phyloP scores from a whole-genome alignment of 2,888 invertebrate species.

The Synergus umbraculus region DNA sequence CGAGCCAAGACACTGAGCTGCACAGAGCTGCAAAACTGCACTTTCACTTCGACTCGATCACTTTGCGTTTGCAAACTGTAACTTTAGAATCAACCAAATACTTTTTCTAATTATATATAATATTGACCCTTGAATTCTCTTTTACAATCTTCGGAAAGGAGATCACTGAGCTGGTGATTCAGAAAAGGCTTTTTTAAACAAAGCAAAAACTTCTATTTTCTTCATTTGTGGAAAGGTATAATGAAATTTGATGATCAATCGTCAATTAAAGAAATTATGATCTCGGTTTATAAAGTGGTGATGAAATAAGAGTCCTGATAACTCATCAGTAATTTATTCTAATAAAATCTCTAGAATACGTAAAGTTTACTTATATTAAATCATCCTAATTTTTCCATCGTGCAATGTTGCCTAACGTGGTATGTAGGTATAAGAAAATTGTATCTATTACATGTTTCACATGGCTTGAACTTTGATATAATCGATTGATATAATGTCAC shows the following conservation, averaged over 20 bases:
- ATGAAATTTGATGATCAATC: neutral
- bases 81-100: neutral
- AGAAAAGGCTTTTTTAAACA: neutral
- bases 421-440: slow-evolving; percentile 13
- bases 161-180: too few species aligned
- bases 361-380: slow-evolving; percentile 1
- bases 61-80: slow-evolving; percentile 54
- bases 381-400: neutral
- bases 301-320: neutral
- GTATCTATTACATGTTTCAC: slow-evolving; percentile 8
- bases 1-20: slow-evolving; percentile 67
- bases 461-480: slow-evolving; percentile 21
- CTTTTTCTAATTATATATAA: neutral
- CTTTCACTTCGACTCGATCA: slow-evolving; percentile 70
- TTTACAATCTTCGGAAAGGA: neutral
- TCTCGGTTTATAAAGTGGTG: neutral
- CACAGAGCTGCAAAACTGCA: slow-evolving; percentile 67
- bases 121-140: neutral
- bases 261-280: too few species aligned
- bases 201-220: neutral
- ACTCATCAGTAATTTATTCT: neutral
- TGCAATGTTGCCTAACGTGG: slow-evolving; percentile 2
- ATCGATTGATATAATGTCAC: slow-evolving; percentile 31
- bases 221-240: too few species aligned
- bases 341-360: neutral